A percentile compares a stretch with the other conserved stretches of the same genome.
phyloP scores from a whole-genome alignment of 2,113 vertebrate genomes.

The Phycodurus eques region DNA sequence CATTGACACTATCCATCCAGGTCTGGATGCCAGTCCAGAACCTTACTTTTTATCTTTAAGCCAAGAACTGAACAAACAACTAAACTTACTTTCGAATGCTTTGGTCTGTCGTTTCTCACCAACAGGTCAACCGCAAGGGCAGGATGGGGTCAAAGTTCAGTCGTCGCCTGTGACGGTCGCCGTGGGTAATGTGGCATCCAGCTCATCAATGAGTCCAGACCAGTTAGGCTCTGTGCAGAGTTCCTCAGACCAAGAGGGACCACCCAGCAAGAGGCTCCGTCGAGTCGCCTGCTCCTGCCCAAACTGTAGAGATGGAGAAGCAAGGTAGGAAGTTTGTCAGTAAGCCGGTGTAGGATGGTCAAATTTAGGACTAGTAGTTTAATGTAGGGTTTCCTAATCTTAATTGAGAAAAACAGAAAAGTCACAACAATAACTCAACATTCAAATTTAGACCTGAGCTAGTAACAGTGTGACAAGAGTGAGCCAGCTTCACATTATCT shows the following conservation, averaged over 20 bases:
- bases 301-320: slow-evolving; percentile 97
- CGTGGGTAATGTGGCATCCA: slow-evolving; percentile 84
- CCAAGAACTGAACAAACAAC: not conserved
- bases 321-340: slow-evolving; percentile 76
- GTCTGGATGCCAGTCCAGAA: not conserved
- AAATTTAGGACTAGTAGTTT: not conserved
- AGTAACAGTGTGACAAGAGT: too few species aligned
- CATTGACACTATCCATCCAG: not conserved
- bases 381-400: not conserved
- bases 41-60: not conserved
- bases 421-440: too few species aligned
- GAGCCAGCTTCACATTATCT: too few species aligned
- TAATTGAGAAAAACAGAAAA: too few species aligned
- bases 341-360: not conserved
- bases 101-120: slow-evolving; percentile 18
- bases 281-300: slow-evolving; percentile 97
- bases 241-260: slow-evolving; percentile 90
- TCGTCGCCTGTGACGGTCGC: slow-evolving; percentile 90
- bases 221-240: slow-evolving; percentile 94
- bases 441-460: too few species aligned
- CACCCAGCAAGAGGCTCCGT: slow-evolving; percentile 90
- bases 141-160: slow-evolving; percentile 91
- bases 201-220: slow-evolving; percentile 89
- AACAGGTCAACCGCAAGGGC: slow-evolving; percentile 92
- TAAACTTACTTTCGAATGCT: slow-evolving; percentile 4